These are phyloP conservation scores for Drosophila auraria DNA, from an alignment of 1,140 invertebrate genomes.

Conservation along the genomic window DNA sequence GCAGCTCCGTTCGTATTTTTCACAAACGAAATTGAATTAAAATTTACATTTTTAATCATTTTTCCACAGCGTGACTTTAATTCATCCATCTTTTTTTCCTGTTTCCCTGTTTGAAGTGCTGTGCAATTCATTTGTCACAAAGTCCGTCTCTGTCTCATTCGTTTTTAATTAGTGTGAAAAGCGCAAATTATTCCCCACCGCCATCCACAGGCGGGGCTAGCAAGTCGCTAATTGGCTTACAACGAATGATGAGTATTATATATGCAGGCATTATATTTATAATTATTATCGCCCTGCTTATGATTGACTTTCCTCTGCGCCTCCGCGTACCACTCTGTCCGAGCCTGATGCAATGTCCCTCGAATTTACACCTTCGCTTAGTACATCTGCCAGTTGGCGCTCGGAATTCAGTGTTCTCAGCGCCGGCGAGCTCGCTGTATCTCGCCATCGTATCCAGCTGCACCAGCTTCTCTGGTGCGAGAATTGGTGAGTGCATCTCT, in stretches of 20 bases:
- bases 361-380: slow-evolving; percentile 6
- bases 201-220: slow-evolving; percentile 26
- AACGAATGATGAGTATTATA: slow-evolving; percentile 68
- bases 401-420: slow-evolving; percentile 32
- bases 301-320: slow-evolving; percentile 22
- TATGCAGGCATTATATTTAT: slow-evolving; percentile 60
- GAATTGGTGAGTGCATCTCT: slow-evolving; percentile 11
- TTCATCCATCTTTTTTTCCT: slow-evolving; percentile 27
- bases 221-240: slow-evolving; percentile 71
- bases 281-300: slow-evolving; percentile 37
- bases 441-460: background rate
- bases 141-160: slow-evolving; percentile 55
- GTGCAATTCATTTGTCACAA: slow-evolving; percentile 66
- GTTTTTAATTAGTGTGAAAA: slow-evolving; percentile 82
- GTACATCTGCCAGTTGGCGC: background rate
- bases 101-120: slow-evolving; percentile 17
- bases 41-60: slow-evolving; percentile 83
- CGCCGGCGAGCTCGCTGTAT: slow-evolving; percentile 18
- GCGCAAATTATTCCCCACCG: slow-evolving; percentile 68
- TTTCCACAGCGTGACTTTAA: slow-evolving; percentile 70
- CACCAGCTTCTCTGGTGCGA: background rate
- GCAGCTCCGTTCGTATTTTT: slow-evolving; percentile 49
- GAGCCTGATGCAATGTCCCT: slow-evolving; percentile 59
- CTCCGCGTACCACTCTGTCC: background rate
- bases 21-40: slow-evolving; percentile 73